These are phyloP conservation scores for Pseudopodoces humilis DNA, from an alignment of 2,113 vertebrate genomes.

Conservation along the genomic window DNA sequence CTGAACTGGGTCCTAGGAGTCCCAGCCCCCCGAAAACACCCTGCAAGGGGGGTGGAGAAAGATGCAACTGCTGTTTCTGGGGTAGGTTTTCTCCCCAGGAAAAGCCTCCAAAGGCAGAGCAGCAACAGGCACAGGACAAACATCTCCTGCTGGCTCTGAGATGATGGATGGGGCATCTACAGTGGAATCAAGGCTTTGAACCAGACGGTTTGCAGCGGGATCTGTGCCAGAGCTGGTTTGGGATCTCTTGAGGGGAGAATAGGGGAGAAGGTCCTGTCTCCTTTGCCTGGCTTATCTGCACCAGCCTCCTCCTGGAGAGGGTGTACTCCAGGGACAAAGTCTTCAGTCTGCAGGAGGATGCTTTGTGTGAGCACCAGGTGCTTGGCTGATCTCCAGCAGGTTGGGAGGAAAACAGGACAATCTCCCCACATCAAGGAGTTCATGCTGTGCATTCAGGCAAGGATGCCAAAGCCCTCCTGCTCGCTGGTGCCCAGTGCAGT, in stretches of 20 bases:
- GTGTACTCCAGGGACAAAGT: background rate
- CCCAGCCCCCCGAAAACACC: background rate
- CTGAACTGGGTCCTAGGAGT: background rate
- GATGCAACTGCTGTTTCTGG: background rate
- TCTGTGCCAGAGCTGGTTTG: background rate
- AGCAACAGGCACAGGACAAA: background rate
- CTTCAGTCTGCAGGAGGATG: background rate
- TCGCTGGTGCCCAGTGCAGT: accelerated
- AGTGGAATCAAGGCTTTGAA: background rate
- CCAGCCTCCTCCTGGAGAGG: background rate
- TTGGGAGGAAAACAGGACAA: accelerated
- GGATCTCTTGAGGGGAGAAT: background rate
- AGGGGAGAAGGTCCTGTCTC: background rate
- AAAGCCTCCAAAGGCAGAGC: background rate
- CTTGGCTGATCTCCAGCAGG: background rate
- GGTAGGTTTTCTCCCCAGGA: background rate
- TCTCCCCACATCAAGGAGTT: background rate
- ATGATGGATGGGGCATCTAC: accelerated
- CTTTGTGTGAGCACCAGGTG: accelerated
- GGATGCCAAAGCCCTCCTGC: background rate
- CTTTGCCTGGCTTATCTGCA: background rate
- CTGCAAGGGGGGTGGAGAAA: background rate
- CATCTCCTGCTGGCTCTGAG: background rate
- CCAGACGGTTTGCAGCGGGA: accelerated
- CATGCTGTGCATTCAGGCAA: background rate